Evolutionary conservation across 2,797 vertebrate species (phyloP).

Genomic region (Malacoctenus gilli): DNA sequence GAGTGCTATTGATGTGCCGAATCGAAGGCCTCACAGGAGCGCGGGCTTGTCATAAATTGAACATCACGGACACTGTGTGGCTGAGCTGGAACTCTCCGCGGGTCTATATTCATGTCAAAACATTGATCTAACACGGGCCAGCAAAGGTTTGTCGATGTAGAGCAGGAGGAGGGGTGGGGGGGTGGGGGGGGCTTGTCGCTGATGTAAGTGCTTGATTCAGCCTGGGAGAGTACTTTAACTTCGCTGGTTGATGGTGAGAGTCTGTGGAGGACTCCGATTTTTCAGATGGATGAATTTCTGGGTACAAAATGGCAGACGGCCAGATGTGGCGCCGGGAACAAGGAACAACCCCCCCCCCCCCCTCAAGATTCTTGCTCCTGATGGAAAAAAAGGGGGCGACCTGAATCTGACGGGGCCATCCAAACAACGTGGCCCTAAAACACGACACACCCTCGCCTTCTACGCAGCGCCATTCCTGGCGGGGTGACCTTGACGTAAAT

Average conservation of each 20-base stretch:
- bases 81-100: conserved; percentile 36
- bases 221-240: conserved; percentile 28
- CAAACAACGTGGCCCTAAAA: too few relatives aligned
- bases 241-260: conserved; percentile 39
- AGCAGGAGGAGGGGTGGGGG: conserved; percentile 18
- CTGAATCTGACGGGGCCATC: conserved; percentile 8
- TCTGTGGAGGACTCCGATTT: conserved; percentile 55
- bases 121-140: conserved; percentile 38
- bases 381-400: conserved; percentile 17
- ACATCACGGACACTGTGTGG: conserved; percentile 41
- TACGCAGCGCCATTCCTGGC: too few relatives aligned
- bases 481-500: too few relatives aligned
- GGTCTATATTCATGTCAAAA: conserved; percentile 47
- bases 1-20: conserved; percentile 62
- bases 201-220: conserved; percentile 43
- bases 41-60: conserved; percentile 58
- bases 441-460: too few relatives aligned
- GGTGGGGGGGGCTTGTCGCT: conserved; percentile 23
- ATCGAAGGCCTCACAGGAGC: conserved; percentile 49
- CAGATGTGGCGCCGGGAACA: conserved; percentile 69
- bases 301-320: conserved; percentile 47
- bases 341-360: conserved; percentile 37
- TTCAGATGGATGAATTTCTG: conserved; percentile 59
- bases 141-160: conserved; percentile 31
- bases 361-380: conserved; percentile 27